Evolutionary conservation across 2,797 vertebrate genomes (phyloP), one percentile per base, ranked within the genome.

Genomic region (Emys orbicularis): DNA sequence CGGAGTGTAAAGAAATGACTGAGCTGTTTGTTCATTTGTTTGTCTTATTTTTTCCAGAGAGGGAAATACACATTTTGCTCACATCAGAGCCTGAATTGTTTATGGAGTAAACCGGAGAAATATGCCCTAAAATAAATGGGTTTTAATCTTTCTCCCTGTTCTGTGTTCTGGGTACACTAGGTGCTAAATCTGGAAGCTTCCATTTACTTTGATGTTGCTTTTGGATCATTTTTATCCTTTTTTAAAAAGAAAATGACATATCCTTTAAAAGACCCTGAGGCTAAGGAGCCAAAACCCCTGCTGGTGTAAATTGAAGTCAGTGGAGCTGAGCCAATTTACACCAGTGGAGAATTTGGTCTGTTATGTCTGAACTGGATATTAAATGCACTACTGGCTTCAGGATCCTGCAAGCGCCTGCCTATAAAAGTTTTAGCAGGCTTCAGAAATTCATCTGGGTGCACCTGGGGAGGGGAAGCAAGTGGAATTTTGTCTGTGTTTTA

Each of bases 31-130:
- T 92, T 96, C 91, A 41, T 50, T 56, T 41, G n/a, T 84, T 93
- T 61, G 89, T 23, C 29, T 91, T 90, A 83, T 82, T 25, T 87
- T 91, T 95, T 91, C 8, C 10, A n/a, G 85, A 87, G 92, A 93
- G 86, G 56, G 74, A 95, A 95, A 92, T 84, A 88, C 93, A 95
- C 49, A 80, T 88, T 59, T 96, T 94, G 41, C 89, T 44, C 61
- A 61, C 68, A 74, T 77, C 88, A 90, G 76, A 90, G 86, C n/a
- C 15, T 65, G 27, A 9, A 72, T n/a, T 77, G 74, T 77, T 44
- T 77, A 29, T 31, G n/a, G 44, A 76, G 25, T 47, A 47, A 47
- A 76, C 15, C 12, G 25, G 74, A 47, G 25, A 77, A 37, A 68
- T 12, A 68, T 68, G 65, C 65, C 41, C 37, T 94, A 61, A 50